phyloP scores from a whole-genome alignment of 2,113 vertebrate genomes.

The Myrmecobius fasciatus region DNA sequence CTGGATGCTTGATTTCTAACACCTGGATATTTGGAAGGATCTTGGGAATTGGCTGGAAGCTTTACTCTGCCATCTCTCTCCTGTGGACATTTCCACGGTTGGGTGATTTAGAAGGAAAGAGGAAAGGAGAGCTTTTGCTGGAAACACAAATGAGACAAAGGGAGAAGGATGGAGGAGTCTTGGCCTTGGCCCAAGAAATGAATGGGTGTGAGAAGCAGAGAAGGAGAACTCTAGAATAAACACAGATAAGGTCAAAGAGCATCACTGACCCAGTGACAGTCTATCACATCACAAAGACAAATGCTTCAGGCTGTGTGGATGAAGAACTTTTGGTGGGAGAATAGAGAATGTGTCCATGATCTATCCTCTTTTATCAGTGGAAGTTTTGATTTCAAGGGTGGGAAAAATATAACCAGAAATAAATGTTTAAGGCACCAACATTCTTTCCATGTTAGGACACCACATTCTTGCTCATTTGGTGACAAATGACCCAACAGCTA shows the following conservation, averaged over 20 bases:
- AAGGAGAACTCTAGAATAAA: conserved; percentile 26
- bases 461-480: conserved; percentile 75
- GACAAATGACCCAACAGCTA: conserved; percentile 76
- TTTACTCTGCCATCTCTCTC: neutral
- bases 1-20: neutral
- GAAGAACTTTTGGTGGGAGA: neutral
- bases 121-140: conserved; percentile 17
- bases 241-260: conserved; percentile 19
- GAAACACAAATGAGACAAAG: conserved; percentile 24
- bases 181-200: neutral
- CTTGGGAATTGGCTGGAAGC: neutral
- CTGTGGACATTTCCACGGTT: neutral
- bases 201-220: conserved; percentile 51
- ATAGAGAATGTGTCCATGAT: neutral
- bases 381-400: conserved; percentile 76
- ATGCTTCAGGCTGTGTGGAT: neutral
- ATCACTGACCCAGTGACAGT: neutral
- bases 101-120: neutral
- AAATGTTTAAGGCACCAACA: conserved; percentile 78
- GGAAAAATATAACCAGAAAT: conserved; percentile 77
- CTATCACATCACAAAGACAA: neutral
- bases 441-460: conserved; percentile 81
- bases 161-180: neutral
- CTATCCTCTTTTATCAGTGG: conserved; percentile 65
- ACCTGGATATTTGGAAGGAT: neutral